A percentile compares a stretch with the other conserved stretches of the same genome.
These are phyloP conservation scores for Oncorhynchus masou DNA, from an alignment of 2,113 vertebrate genomes.

Conservation along the genomic window DNA sequence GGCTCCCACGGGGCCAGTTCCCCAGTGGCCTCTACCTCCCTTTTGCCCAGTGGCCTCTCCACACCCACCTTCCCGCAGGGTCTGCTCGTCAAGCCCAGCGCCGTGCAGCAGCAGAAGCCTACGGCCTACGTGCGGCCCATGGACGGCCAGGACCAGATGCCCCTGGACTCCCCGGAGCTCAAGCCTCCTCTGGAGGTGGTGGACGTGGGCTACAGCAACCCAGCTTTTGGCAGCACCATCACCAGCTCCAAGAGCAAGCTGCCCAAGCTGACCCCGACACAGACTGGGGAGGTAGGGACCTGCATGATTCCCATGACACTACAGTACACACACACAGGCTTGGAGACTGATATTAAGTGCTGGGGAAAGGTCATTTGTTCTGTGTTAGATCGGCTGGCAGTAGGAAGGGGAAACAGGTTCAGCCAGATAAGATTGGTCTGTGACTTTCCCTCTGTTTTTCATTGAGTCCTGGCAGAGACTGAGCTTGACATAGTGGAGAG, in stretches of 20 bases:
- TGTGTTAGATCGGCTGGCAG: not conserved
- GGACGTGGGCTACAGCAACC: constrained; percentile 77
- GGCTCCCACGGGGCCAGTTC: constrained; percentile 72
- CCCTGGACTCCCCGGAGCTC: constrained; percentile 86
- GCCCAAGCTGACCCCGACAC: constrained; percentile 90
- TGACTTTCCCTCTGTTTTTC: constrained; percentile 24
- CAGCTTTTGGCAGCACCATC: constrained; percentile 79
- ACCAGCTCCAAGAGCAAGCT: constrained; percentile 87
- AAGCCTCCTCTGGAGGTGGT: constrained; percentile 85
- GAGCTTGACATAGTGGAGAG: constrained; percentile 29
- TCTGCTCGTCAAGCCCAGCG: constrained; percentile 83
- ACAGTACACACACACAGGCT: not conserved
- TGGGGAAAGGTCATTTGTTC: not conserved
- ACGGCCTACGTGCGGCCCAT: constrained; percentile 92
- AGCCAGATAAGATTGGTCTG: not conserved
- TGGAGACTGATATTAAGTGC: not conserved
- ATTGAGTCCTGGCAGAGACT: constrained; percentile 36
- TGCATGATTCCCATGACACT: not conserved
- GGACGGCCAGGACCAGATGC: constrained; percentile 92
- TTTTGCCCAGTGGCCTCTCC: constrained; percentile 80
- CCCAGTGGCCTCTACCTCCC: constrained; percentile 87
- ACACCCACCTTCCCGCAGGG: constrained; percentile 85
- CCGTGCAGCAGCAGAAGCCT: constrained; percentile 87
- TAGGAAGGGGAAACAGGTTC: not conserved
- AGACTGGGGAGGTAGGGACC: constrained; percentile 86